Evolutionary conservation across 2,797 vertebrate species (phyloP), one percentile per base, ranked within the genome.

Genomic region (Takifugu rubripes): DNA sequence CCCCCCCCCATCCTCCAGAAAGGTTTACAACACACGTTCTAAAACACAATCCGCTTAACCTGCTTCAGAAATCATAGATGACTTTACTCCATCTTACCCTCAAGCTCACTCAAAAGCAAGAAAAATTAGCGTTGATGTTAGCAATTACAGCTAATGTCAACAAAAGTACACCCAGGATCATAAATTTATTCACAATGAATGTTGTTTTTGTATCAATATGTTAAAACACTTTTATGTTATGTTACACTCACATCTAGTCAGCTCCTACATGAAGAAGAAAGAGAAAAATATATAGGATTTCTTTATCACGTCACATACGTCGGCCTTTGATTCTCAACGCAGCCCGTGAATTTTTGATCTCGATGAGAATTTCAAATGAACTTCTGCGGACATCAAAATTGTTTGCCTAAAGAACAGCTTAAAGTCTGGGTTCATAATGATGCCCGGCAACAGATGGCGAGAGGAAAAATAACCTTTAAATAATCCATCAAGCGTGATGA

Each of bases 31-130:
- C 27, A 29, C 27, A 29, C 27, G 33, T 36, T 6, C 27, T 26
- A 59, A 75, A 43, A 43, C 64, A 74, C n/a, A 44, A 58, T n/a
- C 9, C 59, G 56, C 15, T 27, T 63, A 24, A 42, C 26, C 56
- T 49, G 46, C 26, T 56, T 54, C 55, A 57, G 61, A 72, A 51
- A 16, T 68, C 49, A 49, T 61, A 55, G 64, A 15, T 54, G 11
- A 62, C 56, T 69, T 51, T 36, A 50, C 17, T 59, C 14, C 25
- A 47, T 17, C 66, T 17, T 68, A 49, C 40, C 46, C 57, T 61
- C 21, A 60, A 29, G 36, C 6, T 43, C 0, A 55, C 25, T 25
- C 17, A 40, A 5, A 5, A 58, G 43, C 26, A 36, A 54, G 45
- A 43, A 36, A 54, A 52, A 56, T 54, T 16, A 33, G 21, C 1